Evolutionary conservation across 2,113 vertebrate genomes (phyloP), one percentile per base, ranked within the genome.

Genomic region (Parus major): DNA sequence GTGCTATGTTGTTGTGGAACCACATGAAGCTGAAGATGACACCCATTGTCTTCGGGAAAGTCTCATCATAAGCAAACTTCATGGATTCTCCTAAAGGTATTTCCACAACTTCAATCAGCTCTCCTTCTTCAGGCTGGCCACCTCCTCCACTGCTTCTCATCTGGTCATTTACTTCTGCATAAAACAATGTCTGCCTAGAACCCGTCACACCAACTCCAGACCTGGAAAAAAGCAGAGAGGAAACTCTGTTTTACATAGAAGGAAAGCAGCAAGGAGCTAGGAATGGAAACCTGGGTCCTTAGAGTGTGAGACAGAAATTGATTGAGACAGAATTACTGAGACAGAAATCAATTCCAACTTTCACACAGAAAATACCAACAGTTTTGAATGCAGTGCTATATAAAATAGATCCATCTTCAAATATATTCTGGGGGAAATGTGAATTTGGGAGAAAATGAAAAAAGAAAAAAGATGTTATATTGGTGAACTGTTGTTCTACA

Each of bases 81-180:
- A 99, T 98, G 95, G 98, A 98, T 87, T 99, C 98, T 87, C 98
- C 98, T 90, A 99, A 96, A 53, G 99, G 99, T 75, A 99, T 95
- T 95, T 98, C 98, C 79, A 99, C 98, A 95, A 99, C 98, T 97
- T 99, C 98, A 82, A 99, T 99, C 69, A 99, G 97, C 97, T 99
- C 99, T 36, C 99, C 99, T 96, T 99, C 99, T 65, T 96, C 95
- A 1, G 98, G 93, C 83, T 98, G 97, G 64, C 99, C 98, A 52
- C 99, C 99, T 28, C 98, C 98, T 57, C 97, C 97, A 56, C 98
- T 93, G 15, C 97, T 97, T 61, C 97, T 98, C 98, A 99, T 98
- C 96, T 98, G 98, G 6, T 99, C 99, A 0, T 98, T 98, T 83
- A 99, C 98, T 96, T 99, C 98, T 19, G 98, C 98, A 10, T 99